Evolutionary conservation across 2,797 vertebrate genomes (phyloP).

Genomic region (Poeciliopsis paucimaculata): DNA sequence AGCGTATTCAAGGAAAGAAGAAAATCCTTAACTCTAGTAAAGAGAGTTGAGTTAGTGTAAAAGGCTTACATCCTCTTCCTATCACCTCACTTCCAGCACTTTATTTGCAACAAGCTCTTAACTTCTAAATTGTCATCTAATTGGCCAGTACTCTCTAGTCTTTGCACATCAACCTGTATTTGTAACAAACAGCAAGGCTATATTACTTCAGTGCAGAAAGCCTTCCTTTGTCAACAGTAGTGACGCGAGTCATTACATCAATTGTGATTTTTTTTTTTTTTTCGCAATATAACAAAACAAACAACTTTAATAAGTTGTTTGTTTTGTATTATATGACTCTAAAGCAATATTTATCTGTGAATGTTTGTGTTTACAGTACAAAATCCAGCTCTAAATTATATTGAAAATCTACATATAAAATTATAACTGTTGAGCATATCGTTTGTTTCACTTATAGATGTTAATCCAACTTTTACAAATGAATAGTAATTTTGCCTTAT

Average conservation of each 20-base stretch:
- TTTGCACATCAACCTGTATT: slow-evolving; percentile 34
- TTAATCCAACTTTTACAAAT: background rate
- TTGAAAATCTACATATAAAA: background rate
- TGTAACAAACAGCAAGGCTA: slow-evolving; percentile 3
- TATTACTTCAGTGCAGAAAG: slow-evolving; percentile 18
- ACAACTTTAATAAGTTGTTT: too few species aligned
- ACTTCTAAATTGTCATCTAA: slow-evolving; percentile 63
- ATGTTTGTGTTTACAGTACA: background rate
- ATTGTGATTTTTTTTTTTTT: background rate
- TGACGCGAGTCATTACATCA: background rate
- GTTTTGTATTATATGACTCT: background rate
- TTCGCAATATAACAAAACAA: too few species aligned
- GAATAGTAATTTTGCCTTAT: background rate
- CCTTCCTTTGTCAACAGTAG: background rate
- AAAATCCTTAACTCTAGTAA: slow-evolving; percentile 56
- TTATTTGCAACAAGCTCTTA: slow-evolving; percentile 35
- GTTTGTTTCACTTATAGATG: background rate
- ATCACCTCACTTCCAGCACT: slow-evolving; percentile 19
- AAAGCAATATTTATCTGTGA: background rate
- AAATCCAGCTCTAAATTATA: background rate
- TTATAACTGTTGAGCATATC: background rate
- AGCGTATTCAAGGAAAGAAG: slow-evolving; percentile 26
- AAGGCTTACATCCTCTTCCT: slow-evolving; percentile 31
- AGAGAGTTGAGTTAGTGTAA: slow-evolving; percentile 38
- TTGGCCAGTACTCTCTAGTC: slow-evolving; percentile 46